Conservation (phyloP, 2,797 vertebrate genomes). For the Gymnoscopelus braueri region DNA sequence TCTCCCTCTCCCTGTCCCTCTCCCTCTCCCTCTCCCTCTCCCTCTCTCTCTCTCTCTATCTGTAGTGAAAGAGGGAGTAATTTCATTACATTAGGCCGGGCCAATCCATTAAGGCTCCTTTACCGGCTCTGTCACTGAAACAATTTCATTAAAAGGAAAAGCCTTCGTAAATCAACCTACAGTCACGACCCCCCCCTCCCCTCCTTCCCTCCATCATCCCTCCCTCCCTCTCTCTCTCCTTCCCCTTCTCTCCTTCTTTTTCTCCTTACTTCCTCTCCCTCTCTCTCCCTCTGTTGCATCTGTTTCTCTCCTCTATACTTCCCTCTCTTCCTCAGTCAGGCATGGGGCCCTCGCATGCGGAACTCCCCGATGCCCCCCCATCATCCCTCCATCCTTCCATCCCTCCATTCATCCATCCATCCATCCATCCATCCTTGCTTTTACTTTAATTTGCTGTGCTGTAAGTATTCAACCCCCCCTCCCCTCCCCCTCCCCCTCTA, state of each 20-base stretch:
- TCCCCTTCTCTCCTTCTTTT: slow-evolving; percentile 26
- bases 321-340: no score
- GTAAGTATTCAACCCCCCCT: slow-evolving; percentile 38
- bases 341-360: slow-evolving; percentile 32
- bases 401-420: slow-evolving; percentile 58
- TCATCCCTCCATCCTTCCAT: not conserved
- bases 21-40: slow-evolving; percentile 68
- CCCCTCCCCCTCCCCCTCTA: not conserved
- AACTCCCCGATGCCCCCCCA: slow-evolving; percentile 85
- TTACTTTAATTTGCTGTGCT: slow-evolving; percentile 74
- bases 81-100: slow-evolving; percentile 99
- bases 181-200: slow-evolving; percentile 88
- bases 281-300: no score
- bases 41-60: slow-evolving; percentile 69
- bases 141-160: slow-evolving; percentile 99
- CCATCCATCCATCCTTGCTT: slow-evolving; percentile 48
- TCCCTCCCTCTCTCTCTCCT: slow-evolving; percentile 76
- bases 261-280: slow-evolving; percentile 69
- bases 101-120: slow-evolving; percentile 99
- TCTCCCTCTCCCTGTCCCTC: slow-evolving; percentile 42
- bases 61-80: slow-evolving; percentile 97
- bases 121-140: slow-evolving; percentile 99
- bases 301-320: no score
- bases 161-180: slow-evolving; percentile 97
- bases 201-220: slow-evolving; percentile 81